Evolutionary conservation across 2,888 invertebrate species (phyloP).

Genomic region (Rotaria socialis): DNA sequence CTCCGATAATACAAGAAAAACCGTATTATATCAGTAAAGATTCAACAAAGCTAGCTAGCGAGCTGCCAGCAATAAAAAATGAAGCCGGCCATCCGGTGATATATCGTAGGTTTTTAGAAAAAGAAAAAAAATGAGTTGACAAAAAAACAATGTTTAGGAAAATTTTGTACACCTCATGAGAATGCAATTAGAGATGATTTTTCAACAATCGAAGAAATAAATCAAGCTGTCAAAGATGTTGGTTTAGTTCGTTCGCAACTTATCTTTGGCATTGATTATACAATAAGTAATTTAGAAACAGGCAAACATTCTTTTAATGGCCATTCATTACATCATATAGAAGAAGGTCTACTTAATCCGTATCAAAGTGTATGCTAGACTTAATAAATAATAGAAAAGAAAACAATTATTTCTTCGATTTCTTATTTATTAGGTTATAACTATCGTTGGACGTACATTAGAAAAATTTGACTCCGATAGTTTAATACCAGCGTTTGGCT

Average conservation of each 20-base stretch:
- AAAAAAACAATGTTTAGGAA: not conserved
- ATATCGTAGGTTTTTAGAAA: not conserved
- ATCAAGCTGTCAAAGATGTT: conserved; percentile 44
- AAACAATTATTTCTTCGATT: not conserved
- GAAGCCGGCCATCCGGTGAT: not conserved
- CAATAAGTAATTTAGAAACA: conserved; percentile 52
- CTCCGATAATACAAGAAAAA: not conserved
- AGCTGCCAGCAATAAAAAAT: not conserved
- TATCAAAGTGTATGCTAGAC: conserved; percentile 49
- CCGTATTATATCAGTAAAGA: not conserved
- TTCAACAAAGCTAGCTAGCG: not conserved
- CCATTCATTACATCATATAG: conserved; percentile 51
- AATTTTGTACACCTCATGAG: conserved; percentile 31
- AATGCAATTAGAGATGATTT: conserved; percentile 45
- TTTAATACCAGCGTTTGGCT: conserved; percentile 62
- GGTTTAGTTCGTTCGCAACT: conserved; percentile 42
- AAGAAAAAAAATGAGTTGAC: not conserved
- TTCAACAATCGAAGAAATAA: conserved; percentile 38
- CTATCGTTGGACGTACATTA: conserved; percentile 60
- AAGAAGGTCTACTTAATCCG: conserved; percentile 49
- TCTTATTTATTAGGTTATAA: conserved; percentile 55
- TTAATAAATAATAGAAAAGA: conserved; percentile 45
- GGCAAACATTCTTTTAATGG: conserved; percentile 52
- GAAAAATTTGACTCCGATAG: conserved; percentile 61
- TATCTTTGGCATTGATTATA: conserved; percentile 51